Conservation (phyloP, 2,797 vertebrate species). For the Cheirogaleus major region DNA sequence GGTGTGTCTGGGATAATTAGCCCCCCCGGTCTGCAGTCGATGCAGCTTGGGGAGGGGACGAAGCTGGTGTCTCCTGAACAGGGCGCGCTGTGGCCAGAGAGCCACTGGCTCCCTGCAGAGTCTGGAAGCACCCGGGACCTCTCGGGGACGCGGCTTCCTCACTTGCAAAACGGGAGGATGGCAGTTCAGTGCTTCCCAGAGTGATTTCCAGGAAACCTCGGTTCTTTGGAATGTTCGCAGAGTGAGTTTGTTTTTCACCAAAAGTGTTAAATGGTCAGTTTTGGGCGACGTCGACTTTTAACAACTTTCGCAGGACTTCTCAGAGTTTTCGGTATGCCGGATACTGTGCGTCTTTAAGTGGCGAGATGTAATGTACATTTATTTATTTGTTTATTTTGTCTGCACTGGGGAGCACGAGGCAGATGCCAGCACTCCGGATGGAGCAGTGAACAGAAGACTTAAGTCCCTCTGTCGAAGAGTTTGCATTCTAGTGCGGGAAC, state of each 20-base stretch:
- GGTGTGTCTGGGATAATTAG: slow-evolving; percentile 34
- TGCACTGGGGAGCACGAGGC: neutral
- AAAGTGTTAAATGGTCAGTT: neutral
- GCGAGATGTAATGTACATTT: neutral
- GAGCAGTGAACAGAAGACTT: neutral
- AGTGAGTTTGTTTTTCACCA: neutral
- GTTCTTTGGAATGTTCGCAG: neutral
- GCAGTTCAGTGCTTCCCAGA: neutral
- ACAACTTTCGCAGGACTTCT: neutral
- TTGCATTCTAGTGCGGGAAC: neutral
- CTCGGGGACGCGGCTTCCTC: neutral
- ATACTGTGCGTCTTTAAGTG: neutral
- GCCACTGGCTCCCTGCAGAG: neutral
- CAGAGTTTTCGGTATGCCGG: neutral
- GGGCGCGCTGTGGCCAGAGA: neutral
- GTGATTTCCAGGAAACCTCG: neutral
- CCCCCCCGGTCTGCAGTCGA: slow-evolving; percentile 25
- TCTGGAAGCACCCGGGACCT: neutral
- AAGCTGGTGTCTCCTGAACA: neutral
- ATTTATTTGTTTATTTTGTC: neutral
- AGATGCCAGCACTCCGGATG: neutral
- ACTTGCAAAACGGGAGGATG: neutral
- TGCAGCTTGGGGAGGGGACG: neutral
- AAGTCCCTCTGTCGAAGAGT: neutral
- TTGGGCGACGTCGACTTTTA: neutral